These are phyloP conservation scores for Castor canadensis DNA, from an alignment of 2,113 vertebrate species.

Conservation along the genomic window DNA sequence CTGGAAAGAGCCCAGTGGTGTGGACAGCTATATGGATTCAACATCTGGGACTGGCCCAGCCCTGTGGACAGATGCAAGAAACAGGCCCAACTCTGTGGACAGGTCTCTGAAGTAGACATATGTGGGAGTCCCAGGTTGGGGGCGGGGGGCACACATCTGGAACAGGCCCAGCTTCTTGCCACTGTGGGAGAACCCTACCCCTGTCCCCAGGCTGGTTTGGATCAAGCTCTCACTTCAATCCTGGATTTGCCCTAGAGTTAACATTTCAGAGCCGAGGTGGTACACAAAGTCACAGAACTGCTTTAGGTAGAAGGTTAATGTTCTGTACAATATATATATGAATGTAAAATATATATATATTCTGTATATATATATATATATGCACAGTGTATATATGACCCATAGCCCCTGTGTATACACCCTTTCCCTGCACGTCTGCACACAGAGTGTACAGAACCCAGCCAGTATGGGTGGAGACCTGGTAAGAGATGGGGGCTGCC, in stretches of 20 bases:
- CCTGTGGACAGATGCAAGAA: neutral
- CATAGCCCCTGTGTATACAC: conserved; percentile 69
- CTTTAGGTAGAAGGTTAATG: conserved; percentile 71
- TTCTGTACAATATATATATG: conserved; percentile 79
- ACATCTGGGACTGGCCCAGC: neutral
- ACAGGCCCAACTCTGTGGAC: neutral
- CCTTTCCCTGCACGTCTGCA: conserved; percentile 68
- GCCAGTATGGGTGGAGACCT: conserved; percentile 68
- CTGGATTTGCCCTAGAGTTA: conserved; percentile 42
- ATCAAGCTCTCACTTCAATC: neutral
- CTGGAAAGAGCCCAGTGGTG: neutral
- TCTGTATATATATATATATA: conserved; percentile 68
- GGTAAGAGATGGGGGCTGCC: conserved; percentile 17
- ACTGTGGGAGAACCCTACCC: neutral
- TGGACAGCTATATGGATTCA: neutral
- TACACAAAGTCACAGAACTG: conserved; percentile 55
- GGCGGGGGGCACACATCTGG: neutral
- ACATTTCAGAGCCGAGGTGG: conserved; percentile 49
- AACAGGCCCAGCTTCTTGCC: neutral
- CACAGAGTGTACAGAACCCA: conserved; percentile 75
- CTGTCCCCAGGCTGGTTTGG: neutral
- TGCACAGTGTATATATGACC: conserved; percentile 79
- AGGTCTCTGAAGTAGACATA: neutral
- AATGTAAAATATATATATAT: conserved; percentile 77
- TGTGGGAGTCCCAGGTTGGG: neutral